A percentile compares a stretch with the other conserved stretches of the same genome.
Evolutionary conservation across 2,888 invertebrate genomes (phyloP).

Genomic region (Embidobia sp.): DNA sequence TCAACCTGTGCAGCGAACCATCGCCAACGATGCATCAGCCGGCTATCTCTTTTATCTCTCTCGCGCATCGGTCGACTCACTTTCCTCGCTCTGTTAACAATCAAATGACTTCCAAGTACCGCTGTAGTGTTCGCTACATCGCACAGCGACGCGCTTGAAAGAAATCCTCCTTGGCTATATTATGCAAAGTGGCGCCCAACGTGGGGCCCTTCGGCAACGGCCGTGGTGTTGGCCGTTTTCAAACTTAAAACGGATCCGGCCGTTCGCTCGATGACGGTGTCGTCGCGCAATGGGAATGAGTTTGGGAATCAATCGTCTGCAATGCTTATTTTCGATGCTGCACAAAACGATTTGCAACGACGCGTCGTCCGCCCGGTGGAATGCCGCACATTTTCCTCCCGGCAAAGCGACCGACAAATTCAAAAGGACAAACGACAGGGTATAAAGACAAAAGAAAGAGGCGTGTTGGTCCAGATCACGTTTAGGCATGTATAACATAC

Average conservation of each 20-base stretch:
- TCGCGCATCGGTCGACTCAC: slow-evolving; percentile 70
- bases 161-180: too few species aligned
- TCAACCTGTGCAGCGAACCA: slow-evolving; percentile 71
- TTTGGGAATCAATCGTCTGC: too few species aligned
- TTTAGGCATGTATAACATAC: slow-evolving; percentile 69
- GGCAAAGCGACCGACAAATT: slow-evolving; percentile 51
- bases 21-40: slow-evolving; percentile 75
- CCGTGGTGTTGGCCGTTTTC: too few species aligned
- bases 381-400: slow-evolving; percentile 46
- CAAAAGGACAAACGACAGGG: slow-evolving; percentile 54
- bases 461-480: slow-evolving; percentile 61
- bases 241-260: too few species aligned
- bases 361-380: slow-evolving; percentile 2
- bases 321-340: background rate
- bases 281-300: too few species aligned
- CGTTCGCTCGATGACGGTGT: too few species aligned
- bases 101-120: too few species aligned
- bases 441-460: slow-evolving; percentile 52
- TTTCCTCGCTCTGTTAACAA: too few species aligned
- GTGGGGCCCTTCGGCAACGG: too few species aligned
- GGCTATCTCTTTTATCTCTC: slow-evolving; percentile 71
- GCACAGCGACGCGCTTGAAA: slow-evolving; percentile 18
- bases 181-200: too few species aligned
- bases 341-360: slow-evolving; percentile 8
- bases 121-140: slow-evolving; percentile 60